A percentile compares a stretch with the other conserved stretches of the same genome.
phyloP scores from a whole-genome alignment of 2,888 invertebrate species.

The Frankliniella fusca region DNA sequence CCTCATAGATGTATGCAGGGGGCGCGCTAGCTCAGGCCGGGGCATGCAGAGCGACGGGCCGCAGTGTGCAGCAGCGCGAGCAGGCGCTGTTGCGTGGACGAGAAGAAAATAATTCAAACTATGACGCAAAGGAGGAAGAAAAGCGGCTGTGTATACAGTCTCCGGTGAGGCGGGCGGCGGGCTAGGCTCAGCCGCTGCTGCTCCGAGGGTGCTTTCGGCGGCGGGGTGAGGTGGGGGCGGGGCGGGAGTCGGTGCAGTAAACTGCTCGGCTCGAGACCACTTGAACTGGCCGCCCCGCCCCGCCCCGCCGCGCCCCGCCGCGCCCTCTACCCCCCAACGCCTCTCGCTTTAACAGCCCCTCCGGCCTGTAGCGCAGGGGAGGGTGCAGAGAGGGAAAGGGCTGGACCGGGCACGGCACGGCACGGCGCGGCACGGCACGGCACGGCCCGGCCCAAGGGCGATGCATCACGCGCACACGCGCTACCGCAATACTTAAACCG shows the following conservation, averaged over 20 bases:
- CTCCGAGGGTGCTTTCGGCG: no score
- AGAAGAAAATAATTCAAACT: neutral
- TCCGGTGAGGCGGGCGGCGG: neutral
- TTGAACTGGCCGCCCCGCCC: neutral
- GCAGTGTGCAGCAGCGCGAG: neutral
- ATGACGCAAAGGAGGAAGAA: neutral
- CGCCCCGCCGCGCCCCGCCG: neutral
- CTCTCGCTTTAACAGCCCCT: neutral
- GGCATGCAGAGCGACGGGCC: no score
- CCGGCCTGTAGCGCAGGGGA: neutral
- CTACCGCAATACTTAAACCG: neutral
- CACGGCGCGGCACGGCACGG: neutral
- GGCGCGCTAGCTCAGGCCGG: neutral
- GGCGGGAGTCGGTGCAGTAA: neutral
- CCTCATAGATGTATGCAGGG: slow-evolving; percentile 14
- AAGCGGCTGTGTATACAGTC: neutral
- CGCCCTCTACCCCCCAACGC: neutral
- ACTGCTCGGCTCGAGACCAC: neutral
- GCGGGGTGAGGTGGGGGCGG: neutral
- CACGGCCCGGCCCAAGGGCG: no score
- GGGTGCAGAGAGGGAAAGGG: neutral
- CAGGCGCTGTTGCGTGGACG: neutral
- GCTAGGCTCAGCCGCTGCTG: neutral
- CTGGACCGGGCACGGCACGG: neutral
- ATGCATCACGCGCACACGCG: neutral